Conservation (phyloP, 1,140 invertebrate genomes). For the Aphaenogaster floridana region DNA sequence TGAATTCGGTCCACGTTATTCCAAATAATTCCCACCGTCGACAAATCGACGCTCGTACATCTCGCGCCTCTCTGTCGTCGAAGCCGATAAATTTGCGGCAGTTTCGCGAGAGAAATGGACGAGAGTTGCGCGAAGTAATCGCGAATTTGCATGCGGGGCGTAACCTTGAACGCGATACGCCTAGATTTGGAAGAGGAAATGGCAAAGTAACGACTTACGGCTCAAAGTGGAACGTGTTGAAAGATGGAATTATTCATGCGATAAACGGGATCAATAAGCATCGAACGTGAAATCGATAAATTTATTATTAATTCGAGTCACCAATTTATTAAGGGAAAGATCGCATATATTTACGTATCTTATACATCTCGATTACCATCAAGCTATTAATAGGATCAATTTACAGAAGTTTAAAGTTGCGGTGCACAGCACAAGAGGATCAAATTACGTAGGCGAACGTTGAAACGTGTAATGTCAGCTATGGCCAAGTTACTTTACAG, state of each 20-base stretch:
- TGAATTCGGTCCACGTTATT: conserved; percentile 32
- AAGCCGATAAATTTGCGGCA: conserved; percentile 38
- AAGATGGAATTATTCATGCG: conserved; percentile 19
- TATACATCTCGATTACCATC: not conserved
- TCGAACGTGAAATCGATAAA: not conserved
- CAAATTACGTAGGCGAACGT: conserved; percentile 17
- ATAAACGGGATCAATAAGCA: not conserved
- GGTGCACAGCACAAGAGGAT: not conserved
- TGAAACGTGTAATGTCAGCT: conserved; percentile 47
- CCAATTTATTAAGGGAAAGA: not conserved
- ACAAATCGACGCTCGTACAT: conserved; percentile 53
- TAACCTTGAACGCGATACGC: conserved; percentile 60
- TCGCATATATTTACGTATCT: not conserved
- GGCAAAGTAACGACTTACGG: conserved; percentile 33
- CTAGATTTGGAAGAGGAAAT: conserved; percentile 42
- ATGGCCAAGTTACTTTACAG: conserved; percentile 26
- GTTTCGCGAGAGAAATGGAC: conserved; percentile 27
- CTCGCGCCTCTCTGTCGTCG: conserved; percentile 12
- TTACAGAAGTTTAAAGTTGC: conserved; percentile 8
- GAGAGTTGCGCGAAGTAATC: conserved; percentile 58
- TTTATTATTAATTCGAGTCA: not conserved
- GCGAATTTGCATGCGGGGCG: conserved; percentile 51
- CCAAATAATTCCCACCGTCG: conserved; percentile 48
- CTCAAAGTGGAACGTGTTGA: conserved; percentile 3
- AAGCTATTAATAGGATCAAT: conserved; percentile 19